Percentiles rank a stretch among this genome's conserved stretches.
phyloP scores from a whole-genome alignment of 30 jellyfish, hydroid and myxozoan species.

The Aurelia aurita region DNA sequence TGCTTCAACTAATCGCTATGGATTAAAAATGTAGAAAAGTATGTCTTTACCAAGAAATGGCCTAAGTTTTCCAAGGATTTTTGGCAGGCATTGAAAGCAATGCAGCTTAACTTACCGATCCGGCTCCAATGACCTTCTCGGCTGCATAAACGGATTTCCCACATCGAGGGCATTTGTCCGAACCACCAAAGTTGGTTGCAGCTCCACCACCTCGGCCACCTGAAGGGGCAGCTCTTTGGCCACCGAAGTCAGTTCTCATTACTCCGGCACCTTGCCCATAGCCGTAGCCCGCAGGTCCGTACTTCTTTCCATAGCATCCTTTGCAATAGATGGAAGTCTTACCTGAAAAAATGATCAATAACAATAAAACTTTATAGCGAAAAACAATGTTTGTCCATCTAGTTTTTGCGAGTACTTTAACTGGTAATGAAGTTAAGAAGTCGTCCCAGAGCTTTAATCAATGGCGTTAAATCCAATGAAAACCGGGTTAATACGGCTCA shows the following conservation, averaged over 20 bases:
- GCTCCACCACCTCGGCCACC: conserved; percentile 68
- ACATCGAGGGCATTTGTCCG: conserved; percentile 91
- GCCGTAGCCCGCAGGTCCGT: conserved; percentile 65
- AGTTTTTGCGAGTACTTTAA: too few species aligned
- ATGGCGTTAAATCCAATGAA: too few species aligned
- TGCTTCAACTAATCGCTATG: too few species aligned
- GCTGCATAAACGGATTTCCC: conserved; percentile 92
- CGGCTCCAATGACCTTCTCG: conserved; percentile 87
- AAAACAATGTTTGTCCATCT: too few species aligned
- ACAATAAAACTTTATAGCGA: too few species aligned
- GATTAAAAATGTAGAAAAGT: too few species aligned
- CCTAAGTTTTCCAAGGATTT: too few species aligned
- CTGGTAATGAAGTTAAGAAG: too few species aligned
- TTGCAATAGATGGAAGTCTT: conserved; percentile 54
- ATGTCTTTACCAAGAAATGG: too few species aligned
- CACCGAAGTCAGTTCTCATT: conserved; percentile 67
- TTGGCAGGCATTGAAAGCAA: too few species aligned
- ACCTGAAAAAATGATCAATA: conserved; percentile 38
- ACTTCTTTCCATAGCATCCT: conserved; percentile 63
- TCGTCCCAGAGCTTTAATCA: too few species aligned
- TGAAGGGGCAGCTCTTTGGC: conserved; percentile 15
- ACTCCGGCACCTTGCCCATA: conserved; percentile 72
- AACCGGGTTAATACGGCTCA: too few species aligned
- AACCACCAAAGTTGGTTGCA: conserved; percentile 66
- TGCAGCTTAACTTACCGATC: conserved; percentile 45